phyloP scores from a whole-genome alignment of 2,888 invertebrate species.

The Polyommatus icarus region DNA sequence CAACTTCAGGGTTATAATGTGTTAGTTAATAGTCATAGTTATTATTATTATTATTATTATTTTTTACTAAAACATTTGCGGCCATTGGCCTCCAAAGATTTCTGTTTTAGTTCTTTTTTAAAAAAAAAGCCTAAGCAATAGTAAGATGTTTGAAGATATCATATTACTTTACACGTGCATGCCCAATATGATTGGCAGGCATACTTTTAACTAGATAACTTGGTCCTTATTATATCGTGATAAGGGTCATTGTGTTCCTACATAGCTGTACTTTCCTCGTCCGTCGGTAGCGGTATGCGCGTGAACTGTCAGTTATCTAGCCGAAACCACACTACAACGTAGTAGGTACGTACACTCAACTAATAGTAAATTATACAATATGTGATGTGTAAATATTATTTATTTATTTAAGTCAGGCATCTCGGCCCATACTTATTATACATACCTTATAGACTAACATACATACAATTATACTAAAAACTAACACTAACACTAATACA shows the following conservation, averaged over 20 bases:
- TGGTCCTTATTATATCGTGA: constrained; percentile 32
- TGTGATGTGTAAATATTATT: too few species aligned
- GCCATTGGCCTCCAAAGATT: neutral
- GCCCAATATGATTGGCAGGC: constrained; percentile 47
- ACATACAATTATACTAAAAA: too few species aligned
- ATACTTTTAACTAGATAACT: constrained; percentile 37
- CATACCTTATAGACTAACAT: too few species aligned
- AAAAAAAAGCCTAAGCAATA: neutral
- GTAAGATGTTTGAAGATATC: constrained; percentile 37
- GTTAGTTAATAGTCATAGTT: too few species aligned
- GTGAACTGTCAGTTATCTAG: constrained; percentile 63
- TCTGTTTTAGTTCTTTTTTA: neutral
- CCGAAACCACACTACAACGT: constrained; percentile 38
- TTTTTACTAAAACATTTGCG: neutral
- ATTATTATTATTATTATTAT: too few species aligned
- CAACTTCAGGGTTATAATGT: too few species aligned
- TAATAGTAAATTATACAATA: neutral
- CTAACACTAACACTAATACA: too few species aligned
- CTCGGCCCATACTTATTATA: too few species aligned
- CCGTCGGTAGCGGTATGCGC: constrained; percentile 63
- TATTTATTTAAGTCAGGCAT: too few species aligned
- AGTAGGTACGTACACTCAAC: constrained; percentile 20
- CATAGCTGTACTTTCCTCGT: constrained; percentile 2
- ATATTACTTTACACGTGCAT: constrained; percentile 42
- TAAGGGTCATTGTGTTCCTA: constrained; percentile 30